Conservation (phyloP, 1,140 invertebrate species). For the Diprion similis region DNA sequence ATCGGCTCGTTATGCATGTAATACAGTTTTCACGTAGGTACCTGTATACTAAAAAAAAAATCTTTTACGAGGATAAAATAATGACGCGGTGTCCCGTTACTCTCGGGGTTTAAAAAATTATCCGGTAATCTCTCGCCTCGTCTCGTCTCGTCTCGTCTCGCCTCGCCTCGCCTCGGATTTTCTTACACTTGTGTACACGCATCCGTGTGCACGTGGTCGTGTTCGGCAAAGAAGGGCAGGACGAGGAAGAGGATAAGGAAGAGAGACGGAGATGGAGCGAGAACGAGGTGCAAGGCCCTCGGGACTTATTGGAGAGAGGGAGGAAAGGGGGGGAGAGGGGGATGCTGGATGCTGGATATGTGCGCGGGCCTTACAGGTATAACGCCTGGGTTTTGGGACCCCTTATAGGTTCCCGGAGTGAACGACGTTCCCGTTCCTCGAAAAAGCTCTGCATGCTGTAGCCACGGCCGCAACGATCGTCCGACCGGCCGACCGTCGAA, state of each 20-base stretch:
- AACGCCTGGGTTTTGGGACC: conserved; percentile 35
- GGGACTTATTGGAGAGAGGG: neutral
- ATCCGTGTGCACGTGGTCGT: too few relatives aligned
- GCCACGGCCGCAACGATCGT: conserved; percentile 18
- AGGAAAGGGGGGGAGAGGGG: conserved; percentile 19
- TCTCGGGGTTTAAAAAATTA: too few relatives aligned
- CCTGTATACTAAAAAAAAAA: too few relatives aligned
- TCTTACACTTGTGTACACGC: too few relatives aligned
- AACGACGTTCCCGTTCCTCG: conserved; percentile 3
- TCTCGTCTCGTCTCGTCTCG: neutral
- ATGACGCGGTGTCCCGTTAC: too few relatives aligned
- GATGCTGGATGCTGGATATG: conserved; percentile 48
- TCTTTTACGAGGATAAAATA: too few relatives aligned
- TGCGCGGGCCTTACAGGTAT: conserved; percentile 47
- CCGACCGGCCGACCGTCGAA: conserved; percentile 41
- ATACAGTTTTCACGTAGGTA: too few relatives aligned
- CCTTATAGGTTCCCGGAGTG: conserved; percentile 14
- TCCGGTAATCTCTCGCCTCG: neutral
- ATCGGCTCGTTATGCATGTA: too few relatives aligned
- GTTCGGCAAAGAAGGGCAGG: too few relatives aligned
- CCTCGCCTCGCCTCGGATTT: neutral
- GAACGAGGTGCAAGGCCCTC: neutral
- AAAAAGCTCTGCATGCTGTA: conserved; percentile 19
- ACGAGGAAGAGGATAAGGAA: too few relatives aligned
- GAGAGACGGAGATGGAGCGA: conserved; percentile 18